Percentiles rank a stretch among this genome's conserved stretches.
Evolutionary conservation across 2,113 vertebrate species (phyloP).

Genomic region (Mellivora capensis): DNA sequence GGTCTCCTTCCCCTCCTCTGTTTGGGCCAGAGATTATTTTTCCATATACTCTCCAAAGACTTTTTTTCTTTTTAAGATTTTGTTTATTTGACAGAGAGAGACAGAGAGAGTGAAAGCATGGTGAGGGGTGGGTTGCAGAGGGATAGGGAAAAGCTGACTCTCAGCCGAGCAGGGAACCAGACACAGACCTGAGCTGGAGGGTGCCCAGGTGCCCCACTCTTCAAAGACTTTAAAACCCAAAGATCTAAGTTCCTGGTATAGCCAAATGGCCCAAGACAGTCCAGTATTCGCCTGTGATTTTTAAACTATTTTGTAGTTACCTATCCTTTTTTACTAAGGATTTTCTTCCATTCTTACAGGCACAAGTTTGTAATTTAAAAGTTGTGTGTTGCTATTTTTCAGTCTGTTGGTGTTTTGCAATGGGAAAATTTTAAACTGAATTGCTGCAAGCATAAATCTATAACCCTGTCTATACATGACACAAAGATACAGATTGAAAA

Average conservation of each 20-base stretch:
- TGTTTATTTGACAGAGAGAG: neutral
- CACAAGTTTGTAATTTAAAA: neutral
- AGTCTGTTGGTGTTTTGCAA: neutral
- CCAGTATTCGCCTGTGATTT: neutral
- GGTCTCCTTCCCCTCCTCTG: neutral
- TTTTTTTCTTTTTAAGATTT: neutral
- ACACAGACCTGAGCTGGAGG: neutral
- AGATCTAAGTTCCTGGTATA: neutral
- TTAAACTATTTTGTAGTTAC: neutral
- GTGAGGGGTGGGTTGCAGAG: accelerated
- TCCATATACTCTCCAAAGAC: neutral
- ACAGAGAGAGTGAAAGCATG: neutral
- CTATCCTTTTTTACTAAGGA: neutral
- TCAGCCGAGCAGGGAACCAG: neutral
- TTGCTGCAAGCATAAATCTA: neutral
- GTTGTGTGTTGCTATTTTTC: neutral
- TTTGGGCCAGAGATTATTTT: neutral
- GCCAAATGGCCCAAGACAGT: neutral
- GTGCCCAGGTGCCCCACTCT: neutral
- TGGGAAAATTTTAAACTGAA: neutral
- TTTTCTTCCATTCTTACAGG: neutral
- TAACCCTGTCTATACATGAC: neutral
- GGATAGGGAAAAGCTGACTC: neutral
- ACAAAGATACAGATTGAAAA: neutral
- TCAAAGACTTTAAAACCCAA: neutral